Evolutionary conservation across 2,888 invertebrate species (phyloP).

Genomic region (Tachina fera): DNA sequence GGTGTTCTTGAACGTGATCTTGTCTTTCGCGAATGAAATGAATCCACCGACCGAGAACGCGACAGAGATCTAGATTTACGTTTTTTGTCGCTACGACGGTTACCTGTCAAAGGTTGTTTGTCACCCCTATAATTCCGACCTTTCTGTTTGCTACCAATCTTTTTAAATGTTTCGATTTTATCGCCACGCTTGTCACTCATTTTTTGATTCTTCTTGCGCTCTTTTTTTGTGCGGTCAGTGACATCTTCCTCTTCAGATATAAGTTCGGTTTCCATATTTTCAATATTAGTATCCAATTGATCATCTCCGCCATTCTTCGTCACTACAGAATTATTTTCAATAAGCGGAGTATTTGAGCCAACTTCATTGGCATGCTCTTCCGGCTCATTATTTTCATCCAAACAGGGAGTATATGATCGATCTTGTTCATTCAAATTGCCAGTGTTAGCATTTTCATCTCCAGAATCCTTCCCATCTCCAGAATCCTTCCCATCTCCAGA

Average conservation of each 20-base stretch:
- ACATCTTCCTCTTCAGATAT: constrained; percentile 89
- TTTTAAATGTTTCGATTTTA: constrained; percentile 88
- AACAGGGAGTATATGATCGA: constrained; percentile 88
- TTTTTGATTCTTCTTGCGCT: constrained; percentile 59
- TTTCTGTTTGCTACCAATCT: constrained; percentile 90
- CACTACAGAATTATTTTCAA: constrained; percentile 3
- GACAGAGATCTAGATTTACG: constrained; percentile 62
- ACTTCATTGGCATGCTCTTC: constrained; percentile 75
- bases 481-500: constrained; percentile 28
- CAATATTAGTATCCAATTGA: constrained; percentile 77
- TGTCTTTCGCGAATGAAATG: constrained; percentile 61
- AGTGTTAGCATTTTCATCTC: constrained; percentile 44
- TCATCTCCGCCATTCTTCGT: constrained; percentile 35
- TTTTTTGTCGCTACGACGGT: constrained; percentile 66
- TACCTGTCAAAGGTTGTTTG: constrained; percentile 80
- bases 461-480: constrained; percentile 16
- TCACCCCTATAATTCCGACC: constrained; percentile 91
- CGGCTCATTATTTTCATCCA: constrained; percentile 86
- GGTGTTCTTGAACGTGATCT: constrained; percentile 67
- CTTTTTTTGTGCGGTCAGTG: constrained; percentile 71
- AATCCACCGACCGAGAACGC: constrained; percentile 68
- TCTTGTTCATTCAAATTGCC: constrained; percentile 84
- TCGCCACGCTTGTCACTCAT: constrained; percentile 73
- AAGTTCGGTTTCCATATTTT: constrained; percentile 88
- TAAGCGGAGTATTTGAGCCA: constrained; percentile 66